Evolutionary conservation across 2,888 invertebrate species (phyloP).

Genomic region (Brachycybe producta): DNA sequence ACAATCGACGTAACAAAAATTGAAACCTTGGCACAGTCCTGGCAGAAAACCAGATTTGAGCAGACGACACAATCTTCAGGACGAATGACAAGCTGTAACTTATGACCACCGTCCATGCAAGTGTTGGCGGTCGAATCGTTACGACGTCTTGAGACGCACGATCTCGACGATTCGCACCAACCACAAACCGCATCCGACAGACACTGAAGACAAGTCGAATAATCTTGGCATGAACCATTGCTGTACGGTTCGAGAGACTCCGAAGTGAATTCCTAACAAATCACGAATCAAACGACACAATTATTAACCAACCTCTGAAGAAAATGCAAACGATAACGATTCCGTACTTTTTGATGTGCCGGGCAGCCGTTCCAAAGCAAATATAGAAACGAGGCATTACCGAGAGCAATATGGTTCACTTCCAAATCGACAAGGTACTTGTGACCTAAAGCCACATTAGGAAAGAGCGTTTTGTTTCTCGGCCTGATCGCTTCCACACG

Average conservation of each 20-base stretch:
- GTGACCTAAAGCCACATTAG: slow-evolving; percentile 17
- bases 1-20: background rate
- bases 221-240: slow-evolving; percentile 58
- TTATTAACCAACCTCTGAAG: slow-evolving; percentile 5
- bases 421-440: slow-evolving; percentile 25
- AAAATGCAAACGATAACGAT: background rate
- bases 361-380: slow-evolving; percentile 22
- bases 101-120: slow-evolving; percentile 41
- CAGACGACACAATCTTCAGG: slow-evolving; percentile 76
- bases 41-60: slow-evolving; percentile 76
- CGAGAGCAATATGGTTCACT: slow-evolving; percentile 15
- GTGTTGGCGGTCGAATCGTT: slow-evolving; percentile 35
- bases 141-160: slow-evolving; percentile 55
- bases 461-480: slow-evolving; percentile 22
- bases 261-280: slow-evolving; percentile 57
- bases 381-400: slow-evolving; percentile 19
- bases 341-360: slow-evolving; percentile 17
- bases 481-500: slow-evolving; percentile 22
- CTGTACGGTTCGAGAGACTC: slow-evolving; percentile 80
- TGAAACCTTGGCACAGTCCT: slow-evolving; percentile 60
- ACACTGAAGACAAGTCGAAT: slow-evolving; percentile 74
- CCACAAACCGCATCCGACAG: slow-evolving; percentile 77
- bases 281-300: background rate
- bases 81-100: slow-evolving; percentile 68
- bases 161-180: slow-evolving; percentile 71